Evolutionary conservation across 2,888 invertebrate species (phyloP), one percentile per base, ranked within the genome.

Genomic region (Eupithecia pulchellata): DNA sequence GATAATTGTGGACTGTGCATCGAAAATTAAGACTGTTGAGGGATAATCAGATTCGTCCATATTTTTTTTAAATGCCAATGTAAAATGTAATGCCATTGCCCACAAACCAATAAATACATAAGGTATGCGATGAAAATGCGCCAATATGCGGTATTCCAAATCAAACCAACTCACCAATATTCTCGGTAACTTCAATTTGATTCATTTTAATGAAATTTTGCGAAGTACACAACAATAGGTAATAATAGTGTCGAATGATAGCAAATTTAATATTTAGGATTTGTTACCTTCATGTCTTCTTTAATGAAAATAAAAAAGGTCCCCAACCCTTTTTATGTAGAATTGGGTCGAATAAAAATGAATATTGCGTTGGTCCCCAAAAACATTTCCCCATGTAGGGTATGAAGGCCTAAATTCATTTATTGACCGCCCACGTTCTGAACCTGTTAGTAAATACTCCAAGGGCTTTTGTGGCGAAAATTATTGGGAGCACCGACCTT

Each of bases 401-500:
- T 47, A 14, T 9, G 11, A 36, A 39, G 52, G 52, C 47, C 47
- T 55, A 64, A 67, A 67, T 52, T 64, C 60, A 63, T 55, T 67
- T 64, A 68, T 52, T 20, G 47, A 58, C 61, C 65, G 58, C 72
- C 66, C 71, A 34, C 66, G 52, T 64, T 64, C 29, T 39, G 5
- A 29, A 17, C 57, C 55, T 65, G 57, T 72, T 72, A 72, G 66
- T 66, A 29, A 71, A 66, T 68, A 69, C 72, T 66, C 52, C 39
- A 66, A 68, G 69, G 68, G 69, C 60, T 73, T 67, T 58, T 69
- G 68, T 65, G 64, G 39, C 57, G 70, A 68, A 70, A 57, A 69
- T 65, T 68, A 66, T 73, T 68, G 73, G 62, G 64, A 67, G 70
- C 73, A 69, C 61, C 25, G 67, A 73, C 73, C 75, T 72, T 61